A percentile compares a stretch with the other conserved stretches of the same genome.
These are phyloP conservation scores for Stegana nigrithorax DNA, from an alignment of 2,888 invertebrate species.

Conservation along the genomic window DNA sequence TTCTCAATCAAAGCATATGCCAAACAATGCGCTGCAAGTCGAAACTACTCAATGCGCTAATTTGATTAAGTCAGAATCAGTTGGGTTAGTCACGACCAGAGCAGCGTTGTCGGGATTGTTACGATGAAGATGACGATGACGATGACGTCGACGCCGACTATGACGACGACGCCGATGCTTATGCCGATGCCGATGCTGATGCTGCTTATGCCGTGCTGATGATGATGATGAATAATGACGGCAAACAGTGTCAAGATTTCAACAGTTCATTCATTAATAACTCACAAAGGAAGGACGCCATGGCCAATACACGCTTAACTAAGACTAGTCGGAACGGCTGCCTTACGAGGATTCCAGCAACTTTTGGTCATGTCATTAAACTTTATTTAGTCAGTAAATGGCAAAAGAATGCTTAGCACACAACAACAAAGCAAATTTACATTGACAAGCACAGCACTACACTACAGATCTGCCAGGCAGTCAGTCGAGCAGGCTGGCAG, in stretches of 20 bases:
- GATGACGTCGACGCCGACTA: neutral
- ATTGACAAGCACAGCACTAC: too few relatives aligned
- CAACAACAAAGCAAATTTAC: constrained; percentile 54
- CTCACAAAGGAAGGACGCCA: too few relatives aligned
- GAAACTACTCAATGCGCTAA: constrained; percentile 7
- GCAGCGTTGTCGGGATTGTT: too few relatives aligned
- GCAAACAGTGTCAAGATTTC: constrained; percentile 41
- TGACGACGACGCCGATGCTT: neutral
- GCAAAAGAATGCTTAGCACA: constrained; percentile 77
- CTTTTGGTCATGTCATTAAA: constrained; percentile 77
- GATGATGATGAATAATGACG: constrained; percentile 6
- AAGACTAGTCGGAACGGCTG: too few relatives aligned
- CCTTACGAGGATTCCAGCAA: neutral
- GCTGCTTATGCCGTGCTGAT: neutral
- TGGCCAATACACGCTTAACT: too few relatives aligned
- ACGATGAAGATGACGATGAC: neutral
- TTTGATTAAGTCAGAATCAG: neutral
- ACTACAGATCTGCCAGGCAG: too few relatives aligned
- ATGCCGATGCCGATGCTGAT: neutral
- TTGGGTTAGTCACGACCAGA: neutral
- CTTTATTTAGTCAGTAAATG: constrained; percentile 91
- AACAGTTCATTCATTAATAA: constrained; percentile 60
- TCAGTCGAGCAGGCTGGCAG: too few relatives aligned
- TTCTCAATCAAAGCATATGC: too few relatives aligned
- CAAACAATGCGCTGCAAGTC: neutral